A percentile compares a stretch with the other conserved stretches of the same genome.
Evolutionary conservation across 1,140 invertebrate species (phyloP).

Genomic region (Diorhabda elongata): DNA sequence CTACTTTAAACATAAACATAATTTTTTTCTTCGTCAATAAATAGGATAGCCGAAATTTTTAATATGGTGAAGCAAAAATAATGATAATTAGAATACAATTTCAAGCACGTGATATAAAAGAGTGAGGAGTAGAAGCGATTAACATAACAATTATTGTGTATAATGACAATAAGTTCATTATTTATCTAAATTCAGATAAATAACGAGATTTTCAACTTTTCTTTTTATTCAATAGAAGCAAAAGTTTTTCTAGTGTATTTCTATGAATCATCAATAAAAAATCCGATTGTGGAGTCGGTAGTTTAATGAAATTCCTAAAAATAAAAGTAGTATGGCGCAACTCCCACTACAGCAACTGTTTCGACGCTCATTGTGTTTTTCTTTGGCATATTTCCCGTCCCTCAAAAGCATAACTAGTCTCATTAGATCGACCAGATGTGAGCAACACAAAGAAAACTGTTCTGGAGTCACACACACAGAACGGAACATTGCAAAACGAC

Average conservation of each 20-base stretch:
- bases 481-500: slow-evolving; percentile 3
- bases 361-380: slow-evolving; percentile 10
- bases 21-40: too few species aligned
- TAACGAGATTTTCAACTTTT: too few species aligned
- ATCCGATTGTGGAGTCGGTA: neutral
- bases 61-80: too few species aligned
- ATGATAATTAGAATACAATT: too few species aligned
- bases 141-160: too few species aligned
- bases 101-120: too few species aligned
- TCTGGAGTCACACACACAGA: slow-evolving; percentile 3
- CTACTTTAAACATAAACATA: too few species aligned
- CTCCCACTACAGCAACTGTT: slow-evolving; percentile 10
- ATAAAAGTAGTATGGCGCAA: slow-evolving; percentile 8
- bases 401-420: slow-evolving; percentile 20
- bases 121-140: too few species aligned
- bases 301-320: slow-evolving; percentile 14
- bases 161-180: too few species aligned
- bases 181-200: too few species aligned
- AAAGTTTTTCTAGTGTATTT: neutral
- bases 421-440: slow-evolving; percentile 17
- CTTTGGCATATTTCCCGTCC: slow-evolving; percentile 13
- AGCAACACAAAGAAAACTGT: slow-evolving; percentile 14
- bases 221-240: neutral
- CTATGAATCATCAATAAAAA: slow-evolving; percentile 9
- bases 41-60: too few species aligned